Evolutionary conservation across 2,113 vertebrate species (phyloP).

Genomic region (Chionodraco myersi): DNA sequence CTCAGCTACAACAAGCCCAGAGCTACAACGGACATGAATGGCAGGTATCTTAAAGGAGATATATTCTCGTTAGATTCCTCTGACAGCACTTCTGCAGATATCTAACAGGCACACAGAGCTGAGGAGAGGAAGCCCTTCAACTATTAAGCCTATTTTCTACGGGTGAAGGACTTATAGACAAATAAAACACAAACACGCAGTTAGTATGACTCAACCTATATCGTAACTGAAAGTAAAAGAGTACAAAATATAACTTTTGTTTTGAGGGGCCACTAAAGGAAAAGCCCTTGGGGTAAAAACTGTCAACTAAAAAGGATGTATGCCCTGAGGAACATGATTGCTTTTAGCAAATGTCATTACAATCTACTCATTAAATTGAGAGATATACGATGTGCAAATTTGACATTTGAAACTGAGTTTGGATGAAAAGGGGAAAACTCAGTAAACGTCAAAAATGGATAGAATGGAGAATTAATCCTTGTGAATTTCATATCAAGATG

Average conservation of each 20-base stretch:
- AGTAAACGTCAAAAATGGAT: background rate
- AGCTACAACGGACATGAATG: constrained; percentile 14
- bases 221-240: background rate
- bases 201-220: background rate
- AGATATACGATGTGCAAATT: background rate
- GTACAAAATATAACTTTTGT: background rate
- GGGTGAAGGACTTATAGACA: background rate
- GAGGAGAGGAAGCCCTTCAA: background rate
- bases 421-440: background rate
- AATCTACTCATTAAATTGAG: background rate
- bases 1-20: constrained; percentile 17
- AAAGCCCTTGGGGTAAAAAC: background rate
- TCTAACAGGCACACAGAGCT: background rate
- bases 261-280: background rate
- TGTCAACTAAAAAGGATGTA: background rate
- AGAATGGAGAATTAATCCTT: background rate
- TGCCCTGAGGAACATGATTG: background rate
- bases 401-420: background rate
- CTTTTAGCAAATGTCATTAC: background rate
- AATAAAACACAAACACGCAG: constrained; percentile 1
- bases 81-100: constrained; percentile 20
- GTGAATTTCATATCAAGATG: too few relatives aligned
- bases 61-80: constrained; percentile 4
- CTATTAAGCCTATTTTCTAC: background rate
- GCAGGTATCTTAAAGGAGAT: constrained; percentile 39